Conservation (phyloP, 2,888 invertebrate species). For the Odontocolon sp. region DNA sequence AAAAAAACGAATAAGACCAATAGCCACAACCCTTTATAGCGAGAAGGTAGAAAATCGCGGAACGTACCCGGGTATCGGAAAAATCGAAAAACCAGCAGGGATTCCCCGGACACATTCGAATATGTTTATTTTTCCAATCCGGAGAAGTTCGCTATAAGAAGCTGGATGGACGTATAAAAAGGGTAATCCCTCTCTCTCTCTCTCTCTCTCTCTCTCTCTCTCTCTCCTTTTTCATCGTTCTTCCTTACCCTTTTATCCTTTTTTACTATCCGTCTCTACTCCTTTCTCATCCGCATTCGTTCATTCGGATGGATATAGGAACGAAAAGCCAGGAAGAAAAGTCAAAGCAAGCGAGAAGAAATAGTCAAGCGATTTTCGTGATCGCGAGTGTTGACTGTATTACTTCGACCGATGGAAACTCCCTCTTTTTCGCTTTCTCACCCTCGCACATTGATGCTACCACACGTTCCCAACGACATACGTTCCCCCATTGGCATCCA, state of each 20-base stretch:
- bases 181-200: background rate
- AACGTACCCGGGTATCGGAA: constrained; percentile 36
- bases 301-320: background rate
- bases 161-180: background rate
- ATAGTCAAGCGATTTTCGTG: constrained; percentile 1
- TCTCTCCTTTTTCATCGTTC: too few relatives aligned
- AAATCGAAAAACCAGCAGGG: constrained; percentile 38
- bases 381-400: constrained; percentile 21
- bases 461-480: constrained; percentile 15
- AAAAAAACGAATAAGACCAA: background rate
- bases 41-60: background rate
- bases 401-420: background rate
- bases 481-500: background rate
- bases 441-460: background rate
- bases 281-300: too few relatives aligned
- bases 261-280: too few relatives aligned
- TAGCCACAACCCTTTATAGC: background rate
- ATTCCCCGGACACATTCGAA: constrained; percentile 49
- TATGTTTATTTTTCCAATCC: constrained; percentile 60
- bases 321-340: constrained; percentile 1
- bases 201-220: background rate
- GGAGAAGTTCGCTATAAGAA: constrained; percentile 33
- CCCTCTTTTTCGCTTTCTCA: background rate
- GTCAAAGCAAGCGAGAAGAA: background rate
- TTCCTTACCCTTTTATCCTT: too few relatives aligned